Evolutionary conservation across 37 sponge, comb jelly and placozoan species (phyloP).

Genomic region (Bolinopsis microptera): DNA sequence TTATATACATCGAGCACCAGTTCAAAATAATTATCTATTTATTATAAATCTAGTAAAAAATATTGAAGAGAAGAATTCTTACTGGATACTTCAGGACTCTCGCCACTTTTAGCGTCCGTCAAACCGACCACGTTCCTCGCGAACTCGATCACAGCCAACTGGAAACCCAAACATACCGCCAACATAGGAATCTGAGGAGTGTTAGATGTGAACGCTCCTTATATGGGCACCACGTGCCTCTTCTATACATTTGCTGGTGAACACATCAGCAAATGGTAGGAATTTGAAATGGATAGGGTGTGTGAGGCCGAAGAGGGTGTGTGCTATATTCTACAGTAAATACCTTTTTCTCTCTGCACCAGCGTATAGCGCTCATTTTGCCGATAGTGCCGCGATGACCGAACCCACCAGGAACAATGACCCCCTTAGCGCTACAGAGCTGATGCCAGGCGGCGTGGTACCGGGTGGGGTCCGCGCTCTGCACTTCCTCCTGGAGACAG

Average conservation of each 20-base stretch:
- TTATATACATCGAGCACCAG: no score
- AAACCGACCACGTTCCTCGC: constrained; percentile 84
- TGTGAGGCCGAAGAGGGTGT: no score
- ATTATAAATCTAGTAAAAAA: no score
- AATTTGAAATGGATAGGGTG: no score
- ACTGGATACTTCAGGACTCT: neutral
- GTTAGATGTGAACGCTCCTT: no score
- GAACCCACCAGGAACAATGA: constrained; percentile 92
- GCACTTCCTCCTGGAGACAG: constrained; percentile 55
- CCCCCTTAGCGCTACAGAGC: constrained; percentile 77
- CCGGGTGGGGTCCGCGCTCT: constrained; percentile 71
- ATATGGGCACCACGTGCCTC: no score
- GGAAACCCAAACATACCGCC: constrained; percentile 96
- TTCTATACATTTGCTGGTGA: neutral
- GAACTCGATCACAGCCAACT: constrained; percentile 92
- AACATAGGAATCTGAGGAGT: neutral
- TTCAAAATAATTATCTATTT: no score
- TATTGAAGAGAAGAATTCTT: no score
- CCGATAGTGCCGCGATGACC: constrained; percentile 85
- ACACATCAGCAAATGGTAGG: no score
- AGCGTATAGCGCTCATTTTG: constrained; percentile 79
- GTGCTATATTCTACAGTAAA: no score
- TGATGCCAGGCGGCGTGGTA: constrained; percentile 85
- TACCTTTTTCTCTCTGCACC: constrained; percentile 69
- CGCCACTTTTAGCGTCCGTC: constrained; percentile 71